phyloP scores from a whole-genome alignment of 2,113 vertebrate species.

The Hyperoodon ampullatus region DNA sequence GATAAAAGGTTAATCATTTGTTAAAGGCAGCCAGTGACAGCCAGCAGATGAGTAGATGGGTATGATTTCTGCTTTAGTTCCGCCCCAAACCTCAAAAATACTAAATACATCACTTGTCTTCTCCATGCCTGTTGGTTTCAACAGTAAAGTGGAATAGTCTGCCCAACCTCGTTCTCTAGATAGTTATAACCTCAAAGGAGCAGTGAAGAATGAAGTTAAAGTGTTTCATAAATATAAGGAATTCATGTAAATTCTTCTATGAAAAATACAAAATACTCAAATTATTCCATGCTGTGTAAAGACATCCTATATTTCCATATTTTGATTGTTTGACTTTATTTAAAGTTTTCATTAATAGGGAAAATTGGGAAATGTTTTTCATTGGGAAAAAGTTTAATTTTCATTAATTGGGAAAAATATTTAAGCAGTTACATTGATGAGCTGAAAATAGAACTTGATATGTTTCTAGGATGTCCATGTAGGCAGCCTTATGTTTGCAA shows the following conservation, averaged over 20 bases:
- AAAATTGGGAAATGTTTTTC: not conserved
- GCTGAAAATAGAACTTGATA: not conserved
- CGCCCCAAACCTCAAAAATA: not conserved
- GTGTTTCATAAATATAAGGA: not conserved
- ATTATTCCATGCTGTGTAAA: not conserved
- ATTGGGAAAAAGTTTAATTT: not conserved
- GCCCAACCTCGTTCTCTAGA: not conserved
- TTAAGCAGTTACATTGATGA: not conserved
- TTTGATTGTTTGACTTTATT: constrained; percentile 11
- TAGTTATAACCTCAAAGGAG: not conserved
- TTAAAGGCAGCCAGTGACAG: not conserved
- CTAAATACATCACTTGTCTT: not conserved
- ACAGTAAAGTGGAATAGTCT: not conserved
- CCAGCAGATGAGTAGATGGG: not conserved
- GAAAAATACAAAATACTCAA: not conserved
- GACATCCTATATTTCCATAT: not conserved
- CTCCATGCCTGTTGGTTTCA: not conserved
- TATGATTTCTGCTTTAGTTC: not conserved
- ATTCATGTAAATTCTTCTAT: not conserved
- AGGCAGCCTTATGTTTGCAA: not conserved
- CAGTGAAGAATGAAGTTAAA: not conserved
- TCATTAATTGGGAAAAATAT: constrained; percentile 8
- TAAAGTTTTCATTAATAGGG: not conserved
- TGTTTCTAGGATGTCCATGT: not conserved
- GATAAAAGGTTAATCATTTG: not conserved